A percentile compares a stretch with the other conserved stretches of the same genome.
phyloP scores from a whole-genome alignment of 2,113 vertebrate species.

The Bettongia penicillata region DNA sequence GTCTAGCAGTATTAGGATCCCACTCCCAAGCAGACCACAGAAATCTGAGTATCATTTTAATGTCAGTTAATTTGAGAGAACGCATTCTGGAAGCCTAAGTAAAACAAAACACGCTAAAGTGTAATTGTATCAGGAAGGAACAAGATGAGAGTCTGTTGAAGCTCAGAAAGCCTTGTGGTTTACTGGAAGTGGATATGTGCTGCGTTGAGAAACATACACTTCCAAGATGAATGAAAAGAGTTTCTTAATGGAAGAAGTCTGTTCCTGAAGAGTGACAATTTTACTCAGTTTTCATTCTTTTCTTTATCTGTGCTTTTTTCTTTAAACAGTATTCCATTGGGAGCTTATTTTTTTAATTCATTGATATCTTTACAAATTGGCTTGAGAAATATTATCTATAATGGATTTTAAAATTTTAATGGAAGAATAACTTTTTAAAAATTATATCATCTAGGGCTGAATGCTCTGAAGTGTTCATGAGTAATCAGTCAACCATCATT shows the following conservation, averaged over 20 bases:
- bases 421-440: neutral
- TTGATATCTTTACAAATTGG: neutral
- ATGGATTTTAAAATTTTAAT: neutral
- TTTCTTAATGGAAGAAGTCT: neutral
- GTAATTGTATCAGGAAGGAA: neutral
- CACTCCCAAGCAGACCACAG: neutral
- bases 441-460: neutral
- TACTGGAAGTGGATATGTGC: neutral
- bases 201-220: neutral
- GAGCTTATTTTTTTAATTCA: neutral
- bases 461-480: neutral
- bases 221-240: neutral
- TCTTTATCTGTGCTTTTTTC: neutral
- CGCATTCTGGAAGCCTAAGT: neutral
- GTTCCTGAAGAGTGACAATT: neutral
- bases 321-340: neutral
- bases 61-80: neutral
- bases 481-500: neutral
- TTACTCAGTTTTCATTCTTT: neutral
- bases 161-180: neutral
- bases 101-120: neutral
- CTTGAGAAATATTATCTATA: neutral
- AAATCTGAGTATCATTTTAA: neutral
- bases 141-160: neutral
- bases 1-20: neutral